Conservation (phyloP, 2,888 invertebrate genomes). For the Eurytoma californica region DNA sequence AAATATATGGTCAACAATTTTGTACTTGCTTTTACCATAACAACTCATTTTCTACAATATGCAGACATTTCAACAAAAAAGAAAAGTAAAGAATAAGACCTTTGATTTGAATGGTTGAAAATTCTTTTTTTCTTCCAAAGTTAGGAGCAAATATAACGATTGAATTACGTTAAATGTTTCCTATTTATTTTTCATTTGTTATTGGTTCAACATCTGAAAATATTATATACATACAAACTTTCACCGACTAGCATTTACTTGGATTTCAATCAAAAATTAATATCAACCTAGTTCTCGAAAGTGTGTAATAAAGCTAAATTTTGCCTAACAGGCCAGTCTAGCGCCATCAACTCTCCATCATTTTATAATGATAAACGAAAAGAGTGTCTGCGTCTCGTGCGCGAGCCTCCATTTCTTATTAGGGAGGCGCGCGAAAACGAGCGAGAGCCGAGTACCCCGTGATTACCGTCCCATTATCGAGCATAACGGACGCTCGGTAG, state of each 20-base stretch:
- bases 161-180: too few relatives aligned
- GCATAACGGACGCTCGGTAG: constrained; percentile 56
- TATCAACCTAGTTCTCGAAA: neutral
- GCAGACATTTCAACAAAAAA: too few relatives aligned
- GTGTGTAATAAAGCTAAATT: neutral
- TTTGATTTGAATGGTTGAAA: too few relatives aligned
- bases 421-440: constrained; percentile 21
- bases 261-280: neutral
- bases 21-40: too few relatives aligned
- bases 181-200: too few relatives aligned
- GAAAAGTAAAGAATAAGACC: too few relatives aligned
- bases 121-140: too few relatives aligned
- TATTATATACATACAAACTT: neutral
- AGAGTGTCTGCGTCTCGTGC: neutral
- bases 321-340: neutral
- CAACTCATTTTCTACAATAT: too few relatives aligned
- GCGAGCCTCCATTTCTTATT: constrained; percentile 50
- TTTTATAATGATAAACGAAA: neutral
- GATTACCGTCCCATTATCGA: constrained; percentile 60
- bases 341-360: neutral
- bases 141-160: too few relatives aligned
- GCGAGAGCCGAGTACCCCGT: constrained; percentile 45
- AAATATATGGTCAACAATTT: too few relatives aligned
- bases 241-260: neutral
- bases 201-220: neutral